phyloP scores from a whole-genome alignment of 2,797 vertebrate genomes.

The Oreochromis mossambicus region DNA sequence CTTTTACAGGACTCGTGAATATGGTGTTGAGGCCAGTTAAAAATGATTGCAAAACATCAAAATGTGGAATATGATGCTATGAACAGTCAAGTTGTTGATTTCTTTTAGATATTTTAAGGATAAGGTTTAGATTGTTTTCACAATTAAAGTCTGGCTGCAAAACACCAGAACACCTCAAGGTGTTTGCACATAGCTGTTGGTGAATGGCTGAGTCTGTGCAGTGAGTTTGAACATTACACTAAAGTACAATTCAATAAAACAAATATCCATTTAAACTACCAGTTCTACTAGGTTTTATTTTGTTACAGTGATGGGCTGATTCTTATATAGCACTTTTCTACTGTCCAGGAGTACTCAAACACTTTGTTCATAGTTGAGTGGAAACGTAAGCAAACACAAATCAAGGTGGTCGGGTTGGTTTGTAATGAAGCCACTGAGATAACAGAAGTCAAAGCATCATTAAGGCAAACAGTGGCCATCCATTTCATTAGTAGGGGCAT shows the following conservation, averaged over 20 bases:
- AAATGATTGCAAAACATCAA: background rate
- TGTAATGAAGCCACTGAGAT: background rate
- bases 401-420: background rate
- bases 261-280: no score
- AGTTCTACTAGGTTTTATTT: no score
- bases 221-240: background rate
- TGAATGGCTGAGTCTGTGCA: background rate
- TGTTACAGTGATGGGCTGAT: no score
- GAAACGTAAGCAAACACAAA: background rate
- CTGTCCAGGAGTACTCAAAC: no score
- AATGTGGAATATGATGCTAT: background rate
- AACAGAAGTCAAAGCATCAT: background rate
- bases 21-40: no score
- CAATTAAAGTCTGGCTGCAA: background rate
- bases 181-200: background rate
- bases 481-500: background rate
- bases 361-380: no score
- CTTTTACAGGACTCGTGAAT: background rate
- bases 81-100: background rate
- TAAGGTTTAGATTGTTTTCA: background rate
- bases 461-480: background rate
- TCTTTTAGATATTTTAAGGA: background rate
- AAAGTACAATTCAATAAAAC: background rate
- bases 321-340: no score
- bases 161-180: background rate